Evolutionary conservation across 2,888 invertebrate species (phyloP).

Genomic region (Cancer borealis): DNA sequence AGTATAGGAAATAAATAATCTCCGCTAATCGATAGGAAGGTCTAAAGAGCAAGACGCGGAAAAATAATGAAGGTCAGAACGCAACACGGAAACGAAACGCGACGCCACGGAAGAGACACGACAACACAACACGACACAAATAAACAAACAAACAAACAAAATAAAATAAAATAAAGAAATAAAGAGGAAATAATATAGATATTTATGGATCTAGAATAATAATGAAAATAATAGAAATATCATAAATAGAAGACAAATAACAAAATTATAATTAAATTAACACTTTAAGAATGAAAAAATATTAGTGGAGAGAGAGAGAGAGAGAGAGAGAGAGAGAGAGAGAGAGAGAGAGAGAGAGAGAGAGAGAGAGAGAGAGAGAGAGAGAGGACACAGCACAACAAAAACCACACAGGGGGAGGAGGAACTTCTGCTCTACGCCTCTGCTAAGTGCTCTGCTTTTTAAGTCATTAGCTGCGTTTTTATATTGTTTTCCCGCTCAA

Average conservation of each 20-base stretch:
- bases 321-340: background rate
- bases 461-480: slow-evolving; percentile 55
- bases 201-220: background rate
- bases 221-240: too few relatives aligned
- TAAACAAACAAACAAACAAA: background rate
- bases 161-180: background rate
- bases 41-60: background rate
- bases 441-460: slow-evolving; percentile 56
- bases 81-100: background rate
- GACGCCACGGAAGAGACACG: background rate
- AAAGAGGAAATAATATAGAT: background rate
- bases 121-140: background rate
- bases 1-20: background rate
- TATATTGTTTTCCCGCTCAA: slow-evolving; percentile 48
- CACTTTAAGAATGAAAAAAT: background rate
- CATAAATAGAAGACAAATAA: background rate
- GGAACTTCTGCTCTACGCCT: slow-evolving; percentile 46
- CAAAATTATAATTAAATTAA: background rate
- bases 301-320: background rate
- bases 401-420: slow-evolving; percentile 33
- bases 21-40: background rate
- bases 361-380: slow-evolving; percentile 59
- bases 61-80: slow-evolving; percentile 4
- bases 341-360: background rate
- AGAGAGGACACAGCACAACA: slow-evolving; percentile 12